Base-by-base conservation (phyloP, 2,797 vertebrate species). In the Aldrovandia affinis region DNA sequence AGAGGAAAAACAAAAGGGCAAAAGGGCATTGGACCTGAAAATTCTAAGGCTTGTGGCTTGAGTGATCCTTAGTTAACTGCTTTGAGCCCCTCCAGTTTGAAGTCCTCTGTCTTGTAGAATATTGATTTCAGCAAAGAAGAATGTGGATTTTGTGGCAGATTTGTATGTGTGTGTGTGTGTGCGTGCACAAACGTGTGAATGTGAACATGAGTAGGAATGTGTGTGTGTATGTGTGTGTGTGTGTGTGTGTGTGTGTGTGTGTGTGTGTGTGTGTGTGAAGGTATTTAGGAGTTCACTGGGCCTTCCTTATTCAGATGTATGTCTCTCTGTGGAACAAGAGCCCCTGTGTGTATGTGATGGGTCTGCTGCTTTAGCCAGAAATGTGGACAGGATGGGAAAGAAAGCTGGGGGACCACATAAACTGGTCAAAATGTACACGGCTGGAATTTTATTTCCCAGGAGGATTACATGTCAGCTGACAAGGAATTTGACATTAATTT, bases 191-290 rank as follows among this genome's bases (percentile, higher is more conserved):
- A 39, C 75, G n/a, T 77, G 22, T 44, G 52, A 10, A 12, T 22
- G 8, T 79, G 50, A 80, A 30, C 50, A 28, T 68, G 33, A 39
- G 87, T 75, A 83, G 81, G 25, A 81, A 42, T 44, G 81, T 81
- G 85, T 80, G 79, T 87, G 83, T 85, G 75, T 81, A 70, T 85
- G 85, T 84, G 82, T 5, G 30, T 85, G 84, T 87, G 83, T 79
- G 78, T 57, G 52, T 42, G 80, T 81, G 80, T 47, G 80, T 78
- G 44, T 10, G 47, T 54, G 50, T 2, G 9, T 52, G 78, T 30
- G 47, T 80, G 78, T 33, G 47, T 54, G 44, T 28, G 44, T 79
- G 47, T 52, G 20, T 79, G 77, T 50, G 44, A n/a, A 25, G 28
- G 52, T 80, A 39, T 80, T 54, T 22, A 52, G n/a, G 50, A 50